These are phyloP conservation scores for Mormyrus proboscirostris DNA, from an alignment of 2,797 vertebrate genomes.

Conservation along the genomic window DNA sequence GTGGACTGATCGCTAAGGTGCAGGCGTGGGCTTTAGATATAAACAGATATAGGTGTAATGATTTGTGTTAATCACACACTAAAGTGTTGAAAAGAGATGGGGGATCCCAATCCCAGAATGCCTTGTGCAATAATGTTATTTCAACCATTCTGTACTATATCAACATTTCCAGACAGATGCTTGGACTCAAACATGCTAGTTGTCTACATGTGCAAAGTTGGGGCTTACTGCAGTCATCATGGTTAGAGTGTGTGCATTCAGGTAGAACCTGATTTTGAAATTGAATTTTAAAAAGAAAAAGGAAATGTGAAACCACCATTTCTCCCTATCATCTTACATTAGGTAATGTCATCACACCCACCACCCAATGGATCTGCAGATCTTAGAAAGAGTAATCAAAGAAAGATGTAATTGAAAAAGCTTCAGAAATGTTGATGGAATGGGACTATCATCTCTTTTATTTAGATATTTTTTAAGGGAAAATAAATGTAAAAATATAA, in stretches of 20 bases:
- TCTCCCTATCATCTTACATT: not conserved
- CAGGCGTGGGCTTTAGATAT: slow-evolving; percentile 51
- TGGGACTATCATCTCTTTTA: slow-evolving; percentile 62
- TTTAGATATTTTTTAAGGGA: slow-evolving; percentile 55
- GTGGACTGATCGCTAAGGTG: slow-evolving; percentile 78
- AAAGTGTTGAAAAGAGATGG: slow-evolving; percentile 33
- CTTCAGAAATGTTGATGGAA: slow-evolving; percentile 56
- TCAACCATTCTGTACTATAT: slow-evolving; percentile 70
- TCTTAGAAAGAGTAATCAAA: slow-evolving; percentile 61
- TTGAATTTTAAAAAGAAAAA: not conserved
- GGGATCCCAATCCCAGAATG: slow-evolving; percentile 59
- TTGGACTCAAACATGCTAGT: slow-evolving; percentile 43
- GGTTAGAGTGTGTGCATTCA: not conserved
- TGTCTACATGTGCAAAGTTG: slow-evolving; percentile 44
- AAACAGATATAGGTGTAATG: slow-evolving; percentile 58
- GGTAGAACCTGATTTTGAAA: not conserved
- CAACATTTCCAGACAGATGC: slow-evolving; percentile 62
- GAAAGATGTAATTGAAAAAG: slow-evolving; percentile 48
- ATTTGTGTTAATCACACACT: slow-evolving; percentile 61
- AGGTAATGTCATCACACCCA: not conserved
- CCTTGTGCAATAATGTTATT: slow-evolving; percentile 78
- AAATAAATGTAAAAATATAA: slow-evolving; percentile 30
- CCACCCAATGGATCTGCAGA: not conserved
- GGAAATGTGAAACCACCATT: not conserved
- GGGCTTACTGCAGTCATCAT: not conserved